These are phyloP conservation scores for Limosa lapponica DNA, from an alignment of 2,797 vertebrate species.

Conservation along the genomic window DNA sequence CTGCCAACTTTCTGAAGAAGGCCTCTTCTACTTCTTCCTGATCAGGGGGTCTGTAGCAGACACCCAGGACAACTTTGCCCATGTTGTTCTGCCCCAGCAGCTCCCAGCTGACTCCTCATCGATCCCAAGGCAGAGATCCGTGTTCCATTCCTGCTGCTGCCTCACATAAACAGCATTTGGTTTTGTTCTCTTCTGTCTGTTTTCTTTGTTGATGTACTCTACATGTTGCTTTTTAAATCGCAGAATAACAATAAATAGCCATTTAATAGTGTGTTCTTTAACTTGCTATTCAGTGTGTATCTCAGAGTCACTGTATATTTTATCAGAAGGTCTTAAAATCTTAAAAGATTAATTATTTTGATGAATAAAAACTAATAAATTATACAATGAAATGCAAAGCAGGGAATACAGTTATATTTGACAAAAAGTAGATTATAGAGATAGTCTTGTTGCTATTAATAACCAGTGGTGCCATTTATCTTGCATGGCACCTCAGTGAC, in stretches of 20 bases:
- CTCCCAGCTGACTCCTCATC: neutral
- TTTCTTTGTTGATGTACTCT: neutral
- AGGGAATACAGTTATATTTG: neutral
- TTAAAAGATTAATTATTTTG: neutral
- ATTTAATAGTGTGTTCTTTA: neutral
- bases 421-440: neutral
- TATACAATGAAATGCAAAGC: neutral
- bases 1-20: neutral
- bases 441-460: neutral
- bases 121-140: neutral
- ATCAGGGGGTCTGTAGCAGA: neutral
- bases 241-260: neutral
- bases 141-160: neutral
- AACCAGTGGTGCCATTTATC: neutral
- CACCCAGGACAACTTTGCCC: neutral
- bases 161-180: neutral
- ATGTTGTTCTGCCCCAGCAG: neutral
- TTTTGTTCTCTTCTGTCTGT: neutral
- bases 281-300: neutral
- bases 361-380: neutral
- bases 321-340: neutral
- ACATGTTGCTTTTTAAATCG: neutral
- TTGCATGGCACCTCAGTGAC: neutral
- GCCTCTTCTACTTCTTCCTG: neutral
- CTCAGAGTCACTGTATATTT: neutral